A percentile compares a stretch with the other conserved stretches of the same genome.
These are phyloP conservation scores for Mamestra brassicae DNA, from an alignment of 2,888 invertebrate species.

Conservation along the genomic window DNA sequence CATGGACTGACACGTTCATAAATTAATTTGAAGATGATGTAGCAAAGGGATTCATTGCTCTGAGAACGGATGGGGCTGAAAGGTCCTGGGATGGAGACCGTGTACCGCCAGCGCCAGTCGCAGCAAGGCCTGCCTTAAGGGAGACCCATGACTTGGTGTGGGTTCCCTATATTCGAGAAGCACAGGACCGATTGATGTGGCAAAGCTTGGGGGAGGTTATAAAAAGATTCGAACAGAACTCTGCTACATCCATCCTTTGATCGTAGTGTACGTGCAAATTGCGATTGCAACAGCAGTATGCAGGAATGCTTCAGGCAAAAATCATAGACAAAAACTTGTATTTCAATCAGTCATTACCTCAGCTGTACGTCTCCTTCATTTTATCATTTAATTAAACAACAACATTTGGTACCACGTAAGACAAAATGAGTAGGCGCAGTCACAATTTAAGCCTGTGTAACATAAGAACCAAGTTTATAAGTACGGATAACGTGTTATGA, in stretches of 20 bases:
- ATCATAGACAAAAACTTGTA: too few species aligned
- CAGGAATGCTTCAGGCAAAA: too few species aligned
- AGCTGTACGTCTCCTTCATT: neutral
- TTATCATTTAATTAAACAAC: conserved; percentile 15
- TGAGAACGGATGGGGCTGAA: neutral
- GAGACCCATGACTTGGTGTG: neutral
- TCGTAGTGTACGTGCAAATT: neutral
- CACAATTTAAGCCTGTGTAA: conserved; percentile 35
- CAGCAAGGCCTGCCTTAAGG: neutral
- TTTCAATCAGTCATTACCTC: too few species aligned
- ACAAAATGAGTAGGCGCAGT: neutral
- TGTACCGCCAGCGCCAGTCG: neutral
- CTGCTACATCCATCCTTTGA: neutral
- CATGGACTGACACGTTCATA: neutral
- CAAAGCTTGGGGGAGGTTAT: neutral
- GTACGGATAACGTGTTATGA: conserved; percentile 60
- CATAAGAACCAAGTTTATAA: conserved; percentile 51
- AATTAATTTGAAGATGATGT: neutral
- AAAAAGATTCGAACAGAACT: neutral
- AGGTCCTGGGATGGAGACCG: too few species aligned
- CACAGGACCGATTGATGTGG: neutral
- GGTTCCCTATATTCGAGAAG: neutral
- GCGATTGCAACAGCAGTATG: neutral
- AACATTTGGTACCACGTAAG: neutral
- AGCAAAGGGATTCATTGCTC: neutral